These are phyloP conservation scores for Dermatemys mawii DNA, from an alignment of 2,113 vertebrate species.

Conservation along the genomic window DNA sequence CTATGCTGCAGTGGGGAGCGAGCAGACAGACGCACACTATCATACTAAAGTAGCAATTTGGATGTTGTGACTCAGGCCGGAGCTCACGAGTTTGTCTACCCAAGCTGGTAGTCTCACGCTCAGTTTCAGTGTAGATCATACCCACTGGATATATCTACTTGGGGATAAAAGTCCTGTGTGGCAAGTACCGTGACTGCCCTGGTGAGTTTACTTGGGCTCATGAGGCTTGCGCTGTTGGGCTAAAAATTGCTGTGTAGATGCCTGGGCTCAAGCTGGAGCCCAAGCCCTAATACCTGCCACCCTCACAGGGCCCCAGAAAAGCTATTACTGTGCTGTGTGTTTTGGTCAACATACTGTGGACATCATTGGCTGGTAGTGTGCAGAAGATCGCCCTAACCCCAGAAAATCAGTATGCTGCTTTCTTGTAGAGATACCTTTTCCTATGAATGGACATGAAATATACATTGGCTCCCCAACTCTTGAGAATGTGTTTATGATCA, in stretches of 20 bases:
- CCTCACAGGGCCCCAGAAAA: neutral
- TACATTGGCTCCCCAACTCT: neutral
- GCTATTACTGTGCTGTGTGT: neutral
- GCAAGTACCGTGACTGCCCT: too few relatives aligned
- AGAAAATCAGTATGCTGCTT: neutral
- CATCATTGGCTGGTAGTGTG: neutral
- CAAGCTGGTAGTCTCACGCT: too few relatives aligned
- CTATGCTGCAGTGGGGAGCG: too few relatives aligned
- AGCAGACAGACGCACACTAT: too few relatives aligned
- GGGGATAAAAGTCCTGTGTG: neutral
- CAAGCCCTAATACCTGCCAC: neutral
- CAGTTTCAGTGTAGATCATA: too few relatives aligned
- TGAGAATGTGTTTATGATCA: neutral
- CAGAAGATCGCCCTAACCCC: neutral
- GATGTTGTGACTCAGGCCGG: neutral
- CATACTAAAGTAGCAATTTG: neutral
- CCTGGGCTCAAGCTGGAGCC: neutral
- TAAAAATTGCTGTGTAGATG: neutral
- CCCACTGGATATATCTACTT: neutral
- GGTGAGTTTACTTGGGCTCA: too few relatives aligned
- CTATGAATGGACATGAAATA: neutral
- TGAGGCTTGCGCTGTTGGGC: too few relatives aligned
- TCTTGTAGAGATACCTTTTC: neutral
- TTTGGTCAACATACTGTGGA: constrained; percentile 2
- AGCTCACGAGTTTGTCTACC: too few relatives aligned